A percentile compares a stretch with the other conserved stretches of the same genome.
Evolutionary conservation across 2,113 vertebrate species (phyloP).

Genomic region (Nycticorax nycticorax): DNA sequence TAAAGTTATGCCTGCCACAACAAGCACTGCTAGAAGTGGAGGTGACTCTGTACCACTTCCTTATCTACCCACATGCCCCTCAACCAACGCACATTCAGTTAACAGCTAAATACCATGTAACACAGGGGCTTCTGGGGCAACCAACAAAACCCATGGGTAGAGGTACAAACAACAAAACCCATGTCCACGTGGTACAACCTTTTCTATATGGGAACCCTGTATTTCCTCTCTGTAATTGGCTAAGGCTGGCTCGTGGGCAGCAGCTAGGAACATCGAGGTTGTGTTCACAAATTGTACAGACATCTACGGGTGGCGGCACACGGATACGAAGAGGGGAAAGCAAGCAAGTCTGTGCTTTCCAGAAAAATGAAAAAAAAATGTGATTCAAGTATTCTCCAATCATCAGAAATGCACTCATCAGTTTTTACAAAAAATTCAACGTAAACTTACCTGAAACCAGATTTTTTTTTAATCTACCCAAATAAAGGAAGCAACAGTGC

Average conservation of each 20-base stretch:
- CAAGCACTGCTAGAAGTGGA: neutral
- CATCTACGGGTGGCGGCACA: no score
- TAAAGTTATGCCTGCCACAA: neutral
- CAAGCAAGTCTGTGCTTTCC: neutral
- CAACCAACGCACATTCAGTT: neutral
- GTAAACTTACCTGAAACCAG: neutral
- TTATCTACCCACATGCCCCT: neutral
- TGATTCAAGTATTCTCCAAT: neutral
- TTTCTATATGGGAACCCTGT: neutral
- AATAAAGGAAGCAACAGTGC: neutral
- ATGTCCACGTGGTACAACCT: neutral
- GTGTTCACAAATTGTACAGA: neutral
- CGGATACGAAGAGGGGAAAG: fast-evolving
- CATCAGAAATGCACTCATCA: neutral
- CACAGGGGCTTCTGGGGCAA: neutral
- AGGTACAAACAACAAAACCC: neutral
- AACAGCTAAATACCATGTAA: neutral
- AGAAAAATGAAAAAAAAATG: neutral
- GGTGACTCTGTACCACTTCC: neutral
- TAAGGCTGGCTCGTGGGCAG: fast-evolving
- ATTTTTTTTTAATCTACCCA: neutral
- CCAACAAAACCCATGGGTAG: neutral
- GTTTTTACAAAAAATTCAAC: neutral
- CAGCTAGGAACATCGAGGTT: neutral
- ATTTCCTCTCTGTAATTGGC: neutral